phyloP scores from a whole-genome alignment of 2,888 invertebrate species.

The Holacanthella duospinosa region DNA sequence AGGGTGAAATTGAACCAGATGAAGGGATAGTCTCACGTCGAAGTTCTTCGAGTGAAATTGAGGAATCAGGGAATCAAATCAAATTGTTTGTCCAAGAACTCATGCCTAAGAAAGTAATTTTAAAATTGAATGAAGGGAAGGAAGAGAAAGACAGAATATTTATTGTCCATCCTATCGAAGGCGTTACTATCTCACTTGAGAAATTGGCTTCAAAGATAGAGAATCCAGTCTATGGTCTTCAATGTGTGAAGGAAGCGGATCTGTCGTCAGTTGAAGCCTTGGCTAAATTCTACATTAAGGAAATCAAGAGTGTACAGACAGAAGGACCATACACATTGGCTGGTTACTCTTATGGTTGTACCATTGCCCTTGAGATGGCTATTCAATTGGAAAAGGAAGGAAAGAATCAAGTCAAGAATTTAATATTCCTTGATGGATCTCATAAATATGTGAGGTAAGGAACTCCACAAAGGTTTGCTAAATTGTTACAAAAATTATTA shows the following conservation, averaged over 20 bases:
- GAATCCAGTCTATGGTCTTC: slow-evolving; percentile 75
- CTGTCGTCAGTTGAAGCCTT: slow-evolving; percentile 58
- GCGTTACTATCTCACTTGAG: slow-evolving; percentile 61
- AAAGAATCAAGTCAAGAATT: slow-evolving; percentile 44
- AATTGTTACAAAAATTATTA: neutral
- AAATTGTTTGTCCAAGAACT: slow-evolving; percentile 49
- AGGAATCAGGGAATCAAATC: slow-evolving; percentile 27
- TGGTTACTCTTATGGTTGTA: slow-evolving; percentile 93
- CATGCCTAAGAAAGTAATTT: slow-evolving; percentile 61
- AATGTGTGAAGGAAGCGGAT: slow-evolving; percentile 70
- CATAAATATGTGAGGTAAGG: slow-evolving; percentile 55
- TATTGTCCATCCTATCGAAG: slow-evolving; percentile 78
- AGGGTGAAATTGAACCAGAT: slow-evolving; percentile 8
- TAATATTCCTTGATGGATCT: slow-evolving; percentile 82
- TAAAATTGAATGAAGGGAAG: slow-evolving; percentile 49
- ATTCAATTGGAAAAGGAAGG: slow-evolving; percentile 59
- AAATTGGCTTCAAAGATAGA: slow-evolving; percentile 60
- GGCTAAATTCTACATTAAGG: slow-evolving; percentile 60
- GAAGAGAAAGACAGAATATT: slow-evolving; percentile 41
- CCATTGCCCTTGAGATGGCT: slow-evolving; percentile 91
- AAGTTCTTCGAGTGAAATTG: neutral
- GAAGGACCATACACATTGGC: slow-evolving; percentile 75
- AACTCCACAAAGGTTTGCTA: neutral
- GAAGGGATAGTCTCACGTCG: slow-evolving; percentile 10
- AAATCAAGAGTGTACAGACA: slow-evolving; percentile 65